Percentiles rank a stretch among this genome's conserved stretches.
phyloP scores from a whole-genome alignment of 2,797 vertebrate species.

The Hippocampus kuda region DNA sequence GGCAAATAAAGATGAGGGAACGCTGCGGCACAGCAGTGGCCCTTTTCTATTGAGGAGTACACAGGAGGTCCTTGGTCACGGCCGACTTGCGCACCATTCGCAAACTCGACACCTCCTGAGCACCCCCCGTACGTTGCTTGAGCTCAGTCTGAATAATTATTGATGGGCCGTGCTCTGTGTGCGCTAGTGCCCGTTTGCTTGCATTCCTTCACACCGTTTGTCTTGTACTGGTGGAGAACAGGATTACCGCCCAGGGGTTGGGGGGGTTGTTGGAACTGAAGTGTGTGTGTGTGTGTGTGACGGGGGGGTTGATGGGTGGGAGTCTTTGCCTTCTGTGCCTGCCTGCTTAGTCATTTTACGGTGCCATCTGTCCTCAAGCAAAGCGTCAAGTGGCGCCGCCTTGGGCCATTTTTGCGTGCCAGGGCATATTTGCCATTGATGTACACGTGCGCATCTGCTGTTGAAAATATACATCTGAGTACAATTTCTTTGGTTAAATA shows the following conservation, averaged over 20 bases:
- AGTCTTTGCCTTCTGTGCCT: slow-evolving; percentile 48
- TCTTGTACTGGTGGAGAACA: slow-evolving; percentile 1
- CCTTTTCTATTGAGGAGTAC: not conserved
- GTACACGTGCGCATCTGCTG: slow-evolving; percentile 14
- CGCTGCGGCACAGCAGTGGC: not conserved
- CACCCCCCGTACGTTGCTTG: not conserved
- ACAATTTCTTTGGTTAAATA: not conserved
- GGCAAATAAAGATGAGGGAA: too few relatives aligned
- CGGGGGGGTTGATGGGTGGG: slow-evolving; percentile 8
- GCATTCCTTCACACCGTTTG: not conserved
- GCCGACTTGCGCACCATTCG: not conserved
- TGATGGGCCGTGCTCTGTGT: not conserved
- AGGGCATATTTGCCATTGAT: slow-evolving; percentile 46
- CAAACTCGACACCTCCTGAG: not conserved
- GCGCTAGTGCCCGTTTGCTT: not conserved
- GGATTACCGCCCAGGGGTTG: not conserved
- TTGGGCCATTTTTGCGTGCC: slow-evolving; percentile 43
- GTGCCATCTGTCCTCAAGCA: slow-evolving; percentile 62
- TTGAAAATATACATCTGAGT: not conserved
- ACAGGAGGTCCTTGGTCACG: not conserved
- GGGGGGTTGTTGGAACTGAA: not conserved
- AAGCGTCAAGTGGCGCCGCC: slow-evolving; percentile 56
- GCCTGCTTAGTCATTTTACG: slow-evolving; percentile 63
- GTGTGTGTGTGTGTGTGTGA: not conserved
- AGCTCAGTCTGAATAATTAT: not conserved